phyloP scores from a whole-genome alignment of 1,140 invertebrate species.

The Matsumurasca onukii region DNA sequence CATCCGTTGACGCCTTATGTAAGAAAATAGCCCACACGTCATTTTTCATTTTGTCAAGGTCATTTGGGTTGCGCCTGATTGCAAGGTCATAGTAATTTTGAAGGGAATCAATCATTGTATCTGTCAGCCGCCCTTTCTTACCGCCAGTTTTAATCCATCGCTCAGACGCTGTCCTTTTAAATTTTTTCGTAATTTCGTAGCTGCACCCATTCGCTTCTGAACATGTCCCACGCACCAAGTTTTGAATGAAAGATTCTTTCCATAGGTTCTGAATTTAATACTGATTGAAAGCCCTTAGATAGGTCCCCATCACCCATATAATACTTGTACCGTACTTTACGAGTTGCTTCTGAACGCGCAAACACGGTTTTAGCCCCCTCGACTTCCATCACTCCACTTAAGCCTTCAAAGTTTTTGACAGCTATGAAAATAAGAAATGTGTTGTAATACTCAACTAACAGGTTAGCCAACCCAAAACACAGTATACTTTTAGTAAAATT shows the following conservation, averaged over 20 bases:
- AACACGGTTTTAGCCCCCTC: conserved; percentile 27
- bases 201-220: conserved; percentile 40
- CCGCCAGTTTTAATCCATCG: conserved; percentile 23
- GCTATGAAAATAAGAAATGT: too few relatives aligned
- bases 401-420: conserved; percentile 38
- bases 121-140: conserved; percentile 38
- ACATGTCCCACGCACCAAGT: conserved; percentile 41
- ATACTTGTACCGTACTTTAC: conserved; percentile 35
- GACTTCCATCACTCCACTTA: conserved; percentile 40
- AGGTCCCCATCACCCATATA: conserved; percentile 41
- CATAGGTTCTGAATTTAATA: conserved; percentile 36
- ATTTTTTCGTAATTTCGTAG: background rate
- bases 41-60: conserved; percentile 40
- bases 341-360: conserved; percentile 30
- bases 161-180: background rate
- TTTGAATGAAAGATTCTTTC: conserved; percentile 36
- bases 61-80: conserved; percentile 41
- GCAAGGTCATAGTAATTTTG: conserved; percentile 42
- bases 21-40: conserved; percentile 41
- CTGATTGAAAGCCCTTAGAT: conserved; percentile 31
- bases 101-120: conserved; percentile 38
- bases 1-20: conserved; percentile 39
- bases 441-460: too few relatives aligned
- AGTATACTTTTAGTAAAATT: too few relatives aligned
- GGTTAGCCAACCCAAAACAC: too few relatives aligned